Percentiles rank a stretch among this genome's conserved stretches.
Evolutionary conservation across 2,888 invertebrate species (phyloP).

Genomic region (Blastobasis adustella): DNA sequence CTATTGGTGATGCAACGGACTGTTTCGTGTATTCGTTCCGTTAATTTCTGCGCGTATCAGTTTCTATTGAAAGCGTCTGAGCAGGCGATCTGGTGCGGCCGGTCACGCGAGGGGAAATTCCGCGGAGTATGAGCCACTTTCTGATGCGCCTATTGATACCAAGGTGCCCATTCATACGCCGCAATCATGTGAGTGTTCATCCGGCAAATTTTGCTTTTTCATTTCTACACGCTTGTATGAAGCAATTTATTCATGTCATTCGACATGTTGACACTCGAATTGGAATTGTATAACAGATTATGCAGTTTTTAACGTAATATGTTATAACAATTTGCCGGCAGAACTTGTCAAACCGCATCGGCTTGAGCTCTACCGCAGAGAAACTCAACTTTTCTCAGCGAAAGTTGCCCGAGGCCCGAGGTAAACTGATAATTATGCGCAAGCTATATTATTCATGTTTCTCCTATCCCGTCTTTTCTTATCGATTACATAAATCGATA

Average conservation of each 20-base stretch:
- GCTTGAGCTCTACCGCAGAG: slow-evolving; percentile 19
- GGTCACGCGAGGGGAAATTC: slow-evolving; percentile 40
- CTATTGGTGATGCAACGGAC: slow-evolving; percentile 24
- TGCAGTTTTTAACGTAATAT: neutral
- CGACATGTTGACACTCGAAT: neutral
- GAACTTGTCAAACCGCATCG: slow-evolving; percentile 26
- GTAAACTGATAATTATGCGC: slow-evolving; percentile 30
- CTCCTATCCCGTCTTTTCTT: slow-evolving; percentile 26
- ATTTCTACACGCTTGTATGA: neutral
- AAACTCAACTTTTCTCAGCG: slow-evolving; percentile 38
- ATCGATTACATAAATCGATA: slow-evolving; percentile 36
- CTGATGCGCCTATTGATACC: slow-evolving; percentile 14
- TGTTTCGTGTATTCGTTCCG: slow-evolving; percentile 25
- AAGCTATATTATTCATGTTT: slow-evolving; percentile 38
- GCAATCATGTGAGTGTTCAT: neutral
- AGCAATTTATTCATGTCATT: no score
- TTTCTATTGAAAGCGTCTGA: slow-evolving; percentile 34
- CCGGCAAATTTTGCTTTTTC: neutral
- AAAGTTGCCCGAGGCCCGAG: slow-evolving; percentile 39
- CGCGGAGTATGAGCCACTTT: slow-evolving; percentile 20
- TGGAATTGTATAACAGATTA: neutral
- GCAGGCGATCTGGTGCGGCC: slow-evolving; percentile 24
- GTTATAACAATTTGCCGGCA: neutral
- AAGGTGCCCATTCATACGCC: no score
- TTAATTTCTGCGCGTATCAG: slow-evolving; percentile 20